Conservation (phyloP, 2,797 vertebrate species). For the Arrhamphus sclerolepis region DNA sequence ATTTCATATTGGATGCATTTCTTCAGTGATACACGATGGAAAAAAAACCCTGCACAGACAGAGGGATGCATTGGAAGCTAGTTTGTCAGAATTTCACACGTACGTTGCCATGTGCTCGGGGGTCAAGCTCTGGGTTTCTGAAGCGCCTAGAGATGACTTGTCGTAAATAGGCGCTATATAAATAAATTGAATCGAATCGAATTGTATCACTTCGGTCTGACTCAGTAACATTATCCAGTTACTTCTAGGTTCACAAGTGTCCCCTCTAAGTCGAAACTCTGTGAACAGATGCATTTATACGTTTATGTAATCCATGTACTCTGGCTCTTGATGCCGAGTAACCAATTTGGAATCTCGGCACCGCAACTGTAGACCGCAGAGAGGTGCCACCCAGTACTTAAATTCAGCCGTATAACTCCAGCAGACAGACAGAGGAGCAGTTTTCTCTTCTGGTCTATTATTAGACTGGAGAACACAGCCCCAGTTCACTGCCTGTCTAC, state of each 20-base stretch:
- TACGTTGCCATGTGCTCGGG: no score
- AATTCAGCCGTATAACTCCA: constrained; percentile 50
- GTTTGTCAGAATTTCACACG: not conserved
- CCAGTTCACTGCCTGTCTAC: constrained; percentile 55
- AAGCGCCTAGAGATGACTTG: no score
- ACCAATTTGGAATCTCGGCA: constrained; percentile 44
- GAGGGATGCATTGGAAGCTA: not conserved
- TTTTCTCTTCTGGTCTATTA: constrained; percentile 66
- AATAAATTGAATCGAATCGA: no score
- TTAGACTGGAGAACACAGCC: constrained; percentile 69
- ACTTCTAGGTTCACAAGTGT: not conserved
- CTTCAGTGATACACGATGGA: no score
- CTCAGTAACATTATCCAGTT: constrained; percentile 1
- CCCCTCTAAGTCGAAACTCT: not conserved
- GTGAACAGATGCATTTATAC: constrained; percentile 10
- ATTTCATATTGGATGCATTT: not conserved
- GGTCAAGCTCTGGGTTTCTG: no score
- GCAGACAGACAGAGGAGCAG: constrained; percentile 50
- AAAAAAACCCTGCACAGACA: not conserved
- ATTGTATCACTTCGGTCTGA: no score
- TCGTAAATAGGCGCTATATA: no score
- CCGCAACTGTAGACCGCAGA: constrained; percentile 59
- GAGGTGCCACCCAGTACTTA: constrained; percentile 73
- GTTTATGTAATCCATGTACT: constrained; percentile 27
- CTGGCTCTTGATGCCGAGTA: constrained; percentile 38